These are phyloP conservation scores for Trichomalopsis sarcophagae DNA, from an alignment of 1,140 invertebrate genomes.

Conservation along the genomic window DNA sequence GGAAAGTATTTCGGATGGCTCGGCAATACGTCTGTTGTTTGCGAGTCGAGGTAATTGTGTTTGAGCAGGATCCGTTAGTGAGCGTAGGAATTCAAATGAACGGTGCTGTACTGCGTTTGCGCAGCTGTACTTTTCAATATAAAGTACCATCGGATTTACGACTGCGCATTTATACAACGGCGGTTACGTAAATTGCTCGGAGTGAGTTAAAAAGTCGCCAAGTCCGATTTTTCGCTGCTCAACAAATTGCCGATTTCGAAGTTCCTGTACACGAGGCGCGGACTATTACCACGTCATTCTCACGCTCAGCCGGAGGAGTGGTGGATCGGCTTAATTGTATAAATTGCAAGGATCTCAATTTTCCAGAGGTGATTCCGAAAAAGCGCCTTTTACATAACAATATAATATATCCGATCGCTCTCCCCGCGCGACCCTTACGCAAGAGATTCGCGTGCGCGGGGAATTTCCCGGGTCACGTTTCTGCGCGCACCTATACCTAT, in stretches of 20 bases:
- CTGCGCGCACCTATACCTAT: background rate
- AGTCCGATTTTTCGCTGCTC: background rate
- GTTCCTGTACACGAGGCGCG: background rate
- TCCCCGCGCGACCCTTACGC: background rate
- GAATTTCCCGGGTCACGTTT: constrained; percentile 7
- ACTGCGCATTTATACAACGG: no score
- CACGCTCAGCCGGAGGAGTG: background rate
- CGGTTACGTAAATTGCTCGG: background rate
- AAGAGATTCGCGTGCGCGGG: background rate
- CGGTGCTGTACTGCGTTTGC: background rate
- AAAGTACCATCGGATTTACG: constrained; percentile 1
- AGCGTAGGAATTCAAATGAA: background rate
- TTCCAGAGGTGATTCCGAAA: background rate
- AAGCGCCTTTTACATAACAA: background rate
- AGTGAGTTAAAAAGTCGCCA: background rate
- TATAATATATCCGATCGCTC: background rate
- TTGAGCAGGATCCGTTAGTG: background rate
- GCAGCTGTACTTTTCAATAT: background rate
- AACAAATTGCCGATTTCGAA: background rate
- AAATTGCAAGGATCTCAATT: background rate
- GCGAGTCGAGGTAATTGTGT: background rate
- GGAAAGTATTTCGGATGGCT: background rate
- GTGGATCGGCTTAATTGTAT: background rate
- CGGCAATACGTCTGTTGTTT: no score
- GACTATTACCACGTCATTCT: background rate